Conservation (phyloP, 1,140 invertebrate species). For the Druon quercuslanigerum region DNA sequence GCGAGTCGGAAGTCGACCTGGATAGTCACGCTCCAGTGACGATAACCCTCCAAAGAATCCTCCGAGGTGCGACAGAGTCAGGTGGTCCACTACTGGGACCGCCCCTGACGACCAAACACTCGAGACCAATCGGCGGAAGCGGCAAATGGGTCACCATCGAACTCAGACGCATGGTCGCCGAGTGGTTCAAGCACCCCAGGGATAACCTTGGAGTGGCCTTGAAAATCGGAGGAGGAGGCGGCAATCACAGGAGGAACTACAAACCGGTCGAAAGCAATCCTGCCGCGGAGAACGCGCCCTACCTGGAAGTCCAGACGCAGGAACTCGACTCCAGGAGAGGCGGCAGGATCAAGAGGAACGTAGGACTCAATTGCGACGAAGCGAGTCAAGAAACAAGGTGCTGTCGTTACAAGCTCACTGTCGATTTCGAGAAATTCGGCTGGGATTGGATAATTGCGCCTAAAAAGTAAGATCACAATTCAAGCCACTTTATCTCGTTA, state of each 20-base stretch:
- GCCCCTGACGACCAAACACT: constrained; percentile 68
- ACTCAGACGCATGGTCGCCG: constrained; percentile 83
- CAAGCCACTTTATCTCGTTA: too few relatives aligned
- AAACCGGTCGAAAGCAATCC: constrained; percentile 70
- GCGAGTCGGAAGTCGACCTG: constrained; percentile 46
- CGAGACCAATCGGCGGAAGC: constrained; percentile 64
- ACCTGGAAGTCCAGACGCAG: constrained; percentile 87
- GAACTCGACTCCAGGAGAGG: constrained; percentile 83
- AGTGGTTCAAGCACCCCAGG: constrained; percentile 84
- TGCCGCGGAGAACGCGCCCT: constrained; percentile 69
- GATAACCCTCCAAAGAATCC: constrained; percentile 70
- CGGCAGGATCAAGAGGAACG: constrained; percentile 82
- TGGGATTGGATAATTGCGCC: constrained; percentile 99
- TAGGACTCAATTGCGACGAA: constrained; percentile 87
- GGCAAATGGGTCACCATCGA: constrained; percentile 86
- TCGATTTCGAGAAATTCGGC: constrained; percentile 97
- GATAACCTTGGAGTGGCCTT: constrained; percentile 85
- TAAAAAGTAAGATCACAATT: constrained; percentile 77
- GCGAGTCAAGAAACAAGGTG: constrained; percentile 87
- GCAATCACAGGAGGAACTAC: constrained; percentile 59
- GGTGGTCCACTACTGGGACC: constrained; percentile 63
- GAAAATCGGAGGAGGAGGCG: constrained; percentile 74
- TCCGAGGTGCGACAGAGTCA: constrained; percentile 59
- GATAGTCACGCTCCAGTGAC: constrained; percentile 59
- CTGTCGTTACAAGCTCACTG: constrained; percentile 92